These are phyloP conservation scores for Harpagifer antarcticus DNA, from an alignment of 2,797 vertebrate genomes.

Conservation along the genomic window DNA sequence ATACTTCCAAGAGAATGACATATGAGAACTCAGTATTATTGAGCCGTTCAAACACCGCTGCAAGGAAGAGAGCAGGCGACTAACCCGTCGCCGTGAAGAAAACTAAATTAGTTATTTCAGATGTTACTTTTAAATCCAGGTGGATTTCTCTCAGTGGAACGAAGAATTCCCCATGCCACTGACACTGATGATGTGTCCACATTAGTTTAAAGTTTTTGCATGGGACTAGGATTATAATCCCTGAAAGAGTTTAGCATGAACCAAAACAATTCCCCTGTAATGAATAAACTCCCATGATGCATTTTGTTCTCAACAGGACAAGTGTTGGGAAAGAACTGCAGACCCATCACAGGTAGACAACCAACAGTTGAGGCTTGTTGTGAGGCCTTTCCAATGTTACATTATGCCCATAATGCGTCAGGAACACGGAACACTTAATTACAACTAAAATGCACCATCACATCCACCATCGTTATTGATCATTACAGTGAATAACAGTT, in stretches of 20 bases:
- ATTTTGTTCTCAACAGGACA: not conserved
- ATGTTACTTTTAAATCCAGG: not conserved
- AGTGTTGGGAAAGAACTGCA: not conserved
- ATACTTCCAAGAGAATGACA: not conserved
- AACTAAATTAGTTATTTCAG: not conserved
- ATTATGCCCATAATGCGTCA: not conserved
- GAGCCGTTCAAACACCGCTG: not conserved
- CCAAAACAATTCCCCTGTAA: not conserved
- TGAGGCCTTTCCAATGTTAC: not conserved
- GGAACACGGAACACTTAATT: too few relatives aligned
- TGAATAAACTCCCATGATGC: slow-evolving; percentile 4
- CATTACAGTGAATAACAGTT: too few relatives aligned
- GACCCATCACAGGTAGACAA: not conserved
- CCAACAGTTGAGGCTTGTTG: not conserved
- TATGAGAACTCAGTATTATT: not conserved
- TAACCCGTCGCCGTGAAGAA: not conserved
- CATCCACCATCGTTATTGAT: not conserved
- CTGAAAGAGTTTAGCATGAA: not conserved
- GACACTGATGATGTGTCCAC: not conserved
- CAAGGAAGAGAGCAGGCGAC: not conserved
- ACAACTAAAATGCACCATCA: not conserved
- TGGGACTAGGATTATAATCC: not conserved
- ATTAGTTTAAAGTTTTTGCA: not conserved
- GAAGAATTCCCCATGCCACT: not conserved
- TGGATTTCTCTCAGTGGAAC: not conserved